Evolutionary conservation across 1,140 invertebrate genomes (phyloP).

Genomic region (Nixonia krombeini): DNA sequence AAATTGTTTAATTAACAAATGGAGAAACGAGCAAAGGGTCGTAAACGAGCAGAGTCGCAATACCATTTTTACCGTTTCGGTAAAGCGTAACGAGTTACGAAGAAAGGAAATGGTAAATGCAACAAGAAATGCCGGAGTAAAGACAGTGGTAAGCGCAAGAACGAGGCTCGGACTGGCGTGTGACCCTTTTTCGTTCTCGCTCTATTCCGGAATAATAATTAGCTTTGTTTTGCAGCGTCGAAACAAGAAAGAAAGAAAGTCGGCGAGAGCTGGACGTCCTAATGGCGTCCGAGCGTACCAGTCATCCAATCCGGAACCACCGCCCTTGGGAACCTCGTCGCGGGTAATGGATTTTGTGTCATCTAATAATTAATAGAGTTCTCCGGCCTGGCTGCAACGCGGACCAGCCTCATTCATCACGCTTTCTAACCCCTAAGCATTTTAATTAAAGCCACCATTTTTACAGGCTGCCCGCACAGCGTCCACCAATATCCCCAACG

Average conservation of each 20-base stretch:
- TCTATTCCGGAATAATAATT: slow-evolving; percentile 49
- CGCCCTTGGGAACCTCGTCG: slow-evolving; percentile 58
- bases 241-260: slow-evolving; percentile 35
- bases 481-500: slow-evolving; percentile 22
- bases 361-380: slow-evolving; percentile 72
- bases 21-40: no score
- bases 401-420: slow-evolving; percentile 66
- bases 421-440: slow-evolving; percentile 71
- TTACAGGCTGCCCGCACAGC: slow-evolving; percentile 45
- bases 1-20: no score
- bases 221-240: slow-evolving; percentile 43
- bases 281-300: slow-evolving; percentile 59
- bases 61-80: no score
- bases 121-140: no score
- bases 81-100: no score
- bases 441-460: slow-evolving; percentile 69
- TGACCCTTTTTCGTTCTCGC: slow-evolving; percentile 38
- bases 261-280: slow-evolving; percentile 48
- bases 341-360: slow-evolving; percentile 71
- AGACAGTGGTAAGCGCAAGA: slow-evolving; percentile 17
- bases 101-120: no score
- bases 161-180: slow-evolving; percentile 9
- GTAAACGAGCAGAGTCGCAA: no score
- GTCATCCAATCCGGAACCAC: slow-evolving; percentile 57
- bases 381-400: slow-evolving; percentile 54